Evolutionary conservation across 2,888 invertebrate genomes (phyloP), one percentile per base, ranked within the genome.

Genomic region (Amphipyra tragopoginis): DNA sequence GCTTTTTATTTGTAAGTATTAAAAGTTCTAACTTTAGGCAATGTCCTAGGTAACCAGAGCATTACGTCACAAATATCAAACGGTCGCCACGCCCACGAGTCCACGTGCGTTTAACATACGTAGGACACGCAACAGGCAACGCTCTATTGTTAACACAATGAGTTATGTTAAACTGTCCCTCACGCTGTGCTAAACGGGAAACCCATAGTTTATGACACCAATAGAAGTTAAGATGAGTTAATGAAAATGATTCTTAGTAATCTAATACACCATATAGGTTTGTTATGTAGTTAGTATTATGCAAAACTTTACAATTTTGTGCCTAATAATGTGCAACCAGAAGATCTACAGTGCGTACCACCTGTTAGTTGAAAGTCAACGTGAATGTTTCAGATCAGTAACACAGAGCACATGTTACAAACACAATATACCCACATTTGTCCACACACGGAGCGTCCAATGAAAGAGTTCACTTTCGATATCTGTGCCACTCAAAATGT

Each of bases 401-500:
- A 70, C 68, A 78, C 55, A 66, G 48, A 62, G 40, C 54, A 60
- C 42, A 63, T 54, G 56, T 59, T 56, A 65, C 59, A 56, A 63
- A 73, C 48, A 74, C 62, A 67, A 26, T 62, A 75, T 79, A 79
- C 79, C 79, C 79, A 77, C 77, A 64, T 79, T 61, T 75, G 36
- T 75, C 62, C 52, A 45, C 47, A 60, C 65, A 65, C 54, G 66
- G 66, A 67, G 67, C 66, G 51, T 69, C 70, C 70, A 65, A 59
- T 53, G 55, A 65, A 52, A 66, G 56, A 65, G 60, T 45, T 70
- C 65, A 61, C 50, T 66, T 62, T 77, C 61, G 61, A 65, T 58
- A 70, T 67, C 71, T 73, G 79, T 75, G 73, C 73, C 72, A 78
- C 79, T 77, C 75, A 66, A 67, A 70, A 67, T 71, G 63, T 72